Conservation (phyloP, 2,113 vertebrate genomes). For the Arenaria interpres region DNA sequence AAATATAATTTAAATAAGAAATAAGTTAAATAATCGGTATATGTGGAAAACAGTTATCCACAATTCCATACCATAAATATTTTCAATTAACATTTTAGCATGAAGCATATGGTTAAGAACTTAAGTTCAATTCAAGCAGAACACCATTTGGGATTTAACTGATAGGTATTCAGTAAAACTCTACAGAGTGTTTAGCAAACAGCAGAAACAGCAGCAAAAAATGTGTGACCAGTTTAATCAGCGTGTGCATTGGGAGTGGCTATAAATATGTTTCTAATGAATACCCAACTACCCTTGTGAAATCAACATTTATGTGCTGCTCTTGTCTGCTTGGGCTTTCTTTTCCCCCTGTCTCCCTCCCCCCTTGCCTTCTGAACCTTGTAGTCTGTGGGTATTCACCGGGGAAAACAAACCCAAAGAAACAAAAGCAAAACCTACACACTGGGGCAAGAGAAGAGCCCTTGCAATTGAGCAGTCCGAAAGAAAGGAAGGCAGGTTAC, state of each 20-base stretch:
- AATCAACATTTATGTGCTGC: conserved; percentile 48
- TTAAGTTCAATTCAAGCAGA: conserved; percentile 58
- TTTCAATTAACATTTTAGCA: conserved; percentile 60
- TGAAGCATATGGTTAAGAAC: conserved; percentile 56
- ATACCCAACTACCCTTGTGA: conserved; percentile 61
- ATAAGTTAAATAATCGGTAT: neutral
- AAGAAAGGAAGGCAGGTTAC: neutral
- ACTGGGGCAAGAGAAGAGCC: neutral
- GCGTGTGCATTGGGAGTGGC: conserved; percentile 44
- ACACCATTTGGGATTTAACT: conserved; percentile 65
- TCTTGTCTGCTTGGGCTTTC: neutral
- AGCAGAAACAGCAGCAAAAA: conserved; percentile 70
- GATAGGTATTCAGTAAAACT: conserved; percentile 57
- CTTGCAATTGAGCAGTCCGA: neutral
- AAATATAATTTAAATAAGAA: neutral
- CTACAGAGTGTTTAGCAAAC: conserved; percentile 62
- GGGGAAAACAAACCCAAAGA: neutral
- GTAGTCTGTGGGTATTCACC: neutral
- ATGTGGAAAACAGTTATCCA: conserved; percentile 9
- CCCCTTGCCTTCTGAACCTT: neutral
- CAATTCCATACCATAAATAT: conserved; percentile 39
- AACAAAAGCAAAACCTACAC: neutral
- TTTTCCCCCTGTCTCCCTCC: too few species aligned
- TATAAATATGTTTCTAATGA: conserved; percentile 70
- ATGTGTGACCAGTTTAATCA: conserved; percentile 68